Conservation (phyloP, 2,113 vertebrate species). For the Pelobates fuscus region DNA sequence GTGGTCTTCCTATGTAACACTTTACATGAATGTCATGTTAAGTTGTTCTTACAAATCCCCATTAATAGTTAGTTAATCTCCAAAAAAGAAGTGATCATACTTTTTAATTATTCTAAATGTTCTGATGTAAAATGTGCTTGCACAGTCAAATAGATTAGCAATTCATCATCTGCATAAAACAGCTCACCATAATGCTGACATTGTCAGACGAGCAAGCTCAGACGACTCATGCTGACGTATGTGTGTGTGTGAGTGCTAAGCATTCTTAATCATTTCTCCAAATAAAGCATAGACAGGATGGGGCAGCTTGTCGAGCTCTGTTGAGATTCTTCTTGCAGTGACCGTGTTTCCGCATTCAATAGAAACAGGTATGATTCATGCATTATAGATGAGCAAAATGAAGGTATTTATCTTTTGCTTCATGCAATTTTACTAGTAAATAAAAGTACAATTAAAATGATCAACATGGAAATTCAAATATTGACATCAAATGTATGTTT, state of each 20-base stretch:
- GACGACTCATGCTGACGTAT: slow-evolving; percentile 9
- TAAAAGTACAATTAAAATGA: no score
- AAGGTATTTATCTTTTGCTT: no score
- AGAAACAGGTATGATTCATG: background rate
- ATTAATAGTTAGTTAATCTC: no score
- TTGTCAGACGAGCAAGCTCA: slow-evolving; percentile 17
- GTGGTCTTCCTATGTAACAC: no score
- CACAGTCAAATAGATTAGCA: background rate
- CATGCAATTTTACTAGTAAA: no score
- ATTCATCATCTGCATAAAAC: background rate
- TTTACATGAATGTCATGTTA: no score
- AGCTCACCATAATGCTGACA: background rate
- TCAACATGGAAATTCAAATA: no score
- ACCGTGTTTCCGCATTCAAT: no score
- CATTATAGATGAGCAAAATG: background rate
- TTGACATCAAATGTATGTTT: no score
- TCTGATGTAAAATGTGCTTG: background rate
- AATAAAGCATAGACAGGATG: background rate
- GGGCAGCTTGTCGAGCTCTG: background rate
- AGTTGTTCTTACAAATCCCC: no score
- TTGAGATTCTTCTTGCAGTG: background rate
- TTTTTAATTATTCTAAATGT: no score
- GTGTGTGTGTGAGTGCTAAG: background rate
- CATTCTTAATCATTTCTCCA: slow-evolving; percentile 12
- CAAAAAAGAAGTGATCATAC: no score